Percentiles rank a stretch among this genome's conserved stretches.
These are phyloP conservation scores for Edolisoma coerulescens DNA, from an alignment of 2,113 vertebrate species.

Conservation along the genomic window DNA sequence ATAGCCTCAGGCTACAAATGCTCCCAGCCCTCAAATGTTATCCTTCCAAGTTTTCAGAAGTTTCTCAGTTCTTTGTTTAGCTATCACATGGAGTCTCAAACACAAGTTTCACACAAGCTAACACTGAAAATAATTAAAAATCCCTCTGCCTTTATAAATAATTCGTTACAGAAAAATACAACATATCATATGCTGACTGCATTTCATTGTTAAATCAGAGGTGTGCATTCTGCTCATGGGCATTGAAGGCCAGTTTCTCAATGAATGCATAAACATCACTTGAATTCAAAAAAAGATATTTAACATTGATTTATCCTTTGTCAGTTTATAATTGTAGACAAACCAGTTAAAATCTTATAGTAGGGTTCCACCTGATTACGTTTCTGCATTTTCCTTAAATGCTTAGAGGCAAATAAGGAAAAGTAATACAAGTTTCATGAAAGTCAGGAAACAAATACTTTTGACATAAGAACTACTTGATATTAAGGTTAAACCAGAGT, in stretches of 20 bases:
- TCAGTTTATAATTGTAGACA: not conserved
- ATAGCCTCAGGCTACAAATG: constrained; percentile 70
- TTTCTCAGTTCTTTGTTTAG: constrained; percentile 11
- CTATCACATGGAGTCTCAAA: not conserved
- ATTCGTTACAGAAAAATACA: not conserved
- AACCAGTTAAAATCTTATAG: not conserved
- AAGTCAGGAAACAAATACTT: not conserved
- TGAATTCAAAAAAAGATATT: not conserved
- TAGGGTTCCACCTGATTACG: not conserved
- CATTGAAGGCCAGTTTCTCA: not conserved
- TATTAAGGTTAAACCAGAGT: not conserved
- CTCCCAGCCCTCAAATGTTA: constrained; percentile 58
- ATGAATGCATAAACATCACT: not conserved
- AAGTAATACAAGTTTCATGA: not conserved
- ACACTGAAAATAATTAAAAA: constrained; percentile 15
- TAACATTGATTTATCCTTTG: not conserved
- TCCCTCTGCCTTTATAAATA: not conserved
- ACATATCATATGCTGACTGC: not conserved
- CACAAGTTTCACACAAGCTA: not conserved
- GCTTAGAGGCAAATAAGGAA: not conserved
- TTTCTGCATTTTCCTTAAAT: not conserved
- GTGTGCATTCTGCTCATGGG: not conserved
- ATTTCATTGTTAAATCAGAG: not conserved
- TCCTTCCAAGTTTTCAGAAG: constrained; percentile 61
- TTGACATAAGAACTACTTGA: not conserved